Evolutionary conservation across 2,797 vertebrate species (phyloP), one percentile per base, ranked within the genome.

Genomic region (Brachyrhaphis roseni): DNA sequence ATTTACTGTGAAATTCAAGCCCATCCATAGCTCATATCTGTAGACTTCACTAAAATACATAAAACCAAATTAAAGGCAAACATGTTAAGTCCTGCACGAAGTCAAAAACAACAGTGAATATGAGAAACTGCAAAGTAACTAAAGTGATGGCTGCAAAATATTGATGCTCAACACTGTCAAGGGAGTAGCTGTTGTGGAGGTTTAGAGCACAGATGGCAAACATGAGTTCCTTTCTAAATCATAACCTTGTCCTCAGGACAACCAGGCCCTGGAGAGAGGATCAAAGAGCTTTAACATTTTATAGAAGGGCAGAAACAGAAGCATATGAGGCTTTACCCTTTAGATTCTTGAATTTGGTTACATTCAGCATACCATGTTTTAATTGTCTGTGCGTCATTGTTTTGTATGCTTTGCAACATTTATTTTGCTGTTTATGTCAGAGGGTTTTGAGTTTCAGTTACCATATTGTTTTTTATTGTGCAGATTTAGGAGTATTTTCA

Each of bases 161-260:
- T 51, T 49, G 51, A 43, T 55, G 55, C 55, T 77, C 43, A 55
- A 72, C 20, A 78, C 75, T 86, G 85, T 81, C 82, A 72, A 74
- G 82, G 70, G 84, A 87, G 36, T 75, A 20, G 70, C 68, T 77
- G 83, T 84, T 90, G 66, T n/a, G n/a, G 70, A 47, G 73, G 72
- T 82, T 79, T 64, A 55, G 36, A 73, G 84, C 85, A 81, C 89
- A 89, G 87, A 92, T 88, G 86, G 88, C 55, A 86, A 79, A 86
- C 51, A 76, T 45, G 64, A 55, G 64, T 55, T 79, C 79, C 78
- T 78, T 59, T 88, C 62, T 89, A 84, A 85, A 76, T 87, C 82
- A 64, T 84, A 84, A 82, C 80, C 82, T 82, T 83, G 80, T 88
- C 82, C 83, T 89, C 72, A 59, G 84, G 82, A 90, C 80, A 88